phyloP scores from a whole-genome alignment of 2,888 invertebrate species.

The Hedychridium roseum region DNA sequence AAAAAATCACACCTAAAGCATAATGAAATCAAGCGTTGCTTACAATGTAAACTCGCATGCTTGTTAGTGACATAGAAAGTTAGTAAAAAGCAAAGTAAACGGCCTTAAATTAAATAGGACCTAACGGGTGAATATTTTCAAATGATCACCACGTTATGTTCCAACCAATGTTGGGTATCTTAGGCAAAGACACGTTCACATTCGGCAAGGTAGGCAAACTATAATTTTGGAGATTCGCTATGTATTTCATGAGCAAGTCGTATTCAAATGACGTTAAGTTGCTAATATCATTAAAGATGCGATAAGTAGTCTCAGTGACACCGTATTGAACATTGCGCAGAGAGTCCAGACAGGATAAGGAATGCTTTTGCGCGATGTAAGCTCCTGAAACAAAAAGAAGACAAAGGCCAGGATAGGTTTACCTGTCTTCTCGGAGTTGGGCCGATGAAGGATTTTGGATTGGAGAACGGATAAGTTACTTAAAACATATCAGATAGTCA shows the following conservation, averaged over 20 bases:
- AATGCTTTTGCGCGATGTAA: slow-evolving; percentile 58
- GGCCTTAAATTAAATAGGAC: not conserved
- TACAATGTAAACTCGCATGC: too few relatives aligned
- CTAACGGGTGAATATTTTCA: slow-evolving; percentile 4
- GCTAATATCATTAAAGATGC: slow-evolving; percentile 48
- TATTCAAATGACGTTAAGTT: slow-evolving; percentile 46
- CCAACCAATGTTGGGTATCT: slow-evolving; percentile 49
- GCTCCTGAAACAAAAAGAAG: slow-evolving; percentile 62
- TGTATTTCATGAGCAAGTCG: slow-evolving; percentile 49
- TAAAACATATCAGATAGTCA: too few relatives aligned
- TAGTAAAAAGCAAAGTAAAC: too few relatives aligned
- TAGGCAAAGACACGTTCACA: slow-evolving; percentile 53
- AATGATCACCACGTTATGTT: slow-evolving; percentile 44
- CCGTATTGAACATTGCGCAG: slow-evolving; percentile 52
- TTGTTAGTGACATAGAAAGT: too few relatives aligned
- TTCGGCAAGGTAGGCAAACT: slow-evolving; percentile 41
- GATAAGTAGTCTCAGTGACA: slow-evolving; percentile 53
- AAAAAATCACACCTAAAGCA: too few relatives aligned
- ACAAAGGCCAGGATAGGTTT: slow-evolving; percentile 49
- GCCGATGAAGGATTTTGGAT: slow-evolving; percentile 22
- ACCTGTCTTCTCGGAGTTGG: slow-evolving; percentile 32
- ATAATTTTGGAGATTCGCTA: slow-evolving; percentile 47
- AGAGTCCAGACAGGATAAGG: slow-evolving; percentile 56
- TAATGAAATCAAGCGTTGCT: too few relatives aligned
- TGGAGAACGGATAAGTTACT: too few relatives aligned